Conservation (phyloP, 2,888 invertebrate genomes). For the Ischnus inquisitorius region DNA sequence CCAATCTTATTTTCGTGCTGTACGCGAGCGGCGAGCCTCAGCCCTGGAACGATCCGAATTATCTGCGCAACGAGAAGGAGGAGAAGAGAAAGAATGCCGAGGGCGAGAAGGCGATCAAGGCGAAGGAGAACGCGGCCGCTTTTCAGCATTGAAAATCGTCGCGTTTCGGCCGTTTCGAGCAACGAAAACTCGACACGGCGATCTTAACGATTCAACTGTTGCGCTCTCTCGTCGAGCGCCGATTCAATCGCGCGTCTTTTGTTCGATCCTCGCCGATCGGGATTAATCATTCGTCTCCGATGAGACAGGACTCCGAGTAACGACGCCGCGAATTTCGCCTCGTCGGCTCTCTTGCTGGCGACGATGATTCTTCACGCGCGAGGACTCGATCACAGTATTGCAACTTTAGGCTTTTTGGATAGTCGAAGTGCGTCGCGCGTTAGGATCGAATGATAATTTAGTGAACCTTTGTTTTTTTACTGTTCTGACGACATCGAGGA, state of each 20-base stretch:
- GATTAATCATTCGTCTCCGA: neutral
- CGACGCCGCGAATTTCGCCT: neutral
- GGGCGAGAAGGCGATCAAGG: constrained; percentile 63
- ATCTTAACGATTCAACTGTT: too few species aligned
- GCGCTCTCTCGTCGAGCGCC: neutral
- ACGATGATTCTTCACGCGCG: neutral
- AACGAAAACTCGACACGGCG: neutral
- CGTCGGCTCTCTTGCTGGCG: neutral
- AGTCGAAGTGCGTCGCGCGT: neutral
- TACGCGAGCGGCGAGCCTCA: constrained; percentile 92
- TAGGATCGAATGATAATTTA: neutral
- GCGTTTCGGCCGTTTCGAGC: neutral
- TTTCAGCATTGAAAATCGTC: constrained; percentile 27
- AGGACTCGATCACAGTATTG: neutral
- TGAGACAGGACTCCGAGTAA: neutral
- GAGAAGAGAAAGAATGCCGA: constrained; percentile 61
- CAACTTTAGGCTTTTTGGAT: neutral
- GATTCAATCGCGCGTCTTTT: neutral
- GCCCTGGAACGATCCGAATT: constrained; percentile 90
- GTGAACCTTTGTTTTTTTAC: neutral
- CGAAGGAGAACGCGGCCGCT: constrained; percentile 39
- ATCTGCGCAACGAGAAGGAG: constrained; percentile 72
- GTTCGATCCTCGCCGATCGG: neutral
- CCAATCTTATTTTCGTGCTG: constrained; percentile 90
- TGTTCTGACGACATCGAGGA: neutral